phyloP scores from a whole-genome alignment of 2,888 invertebrate genomes.

The Ctena decussata region DNA sequence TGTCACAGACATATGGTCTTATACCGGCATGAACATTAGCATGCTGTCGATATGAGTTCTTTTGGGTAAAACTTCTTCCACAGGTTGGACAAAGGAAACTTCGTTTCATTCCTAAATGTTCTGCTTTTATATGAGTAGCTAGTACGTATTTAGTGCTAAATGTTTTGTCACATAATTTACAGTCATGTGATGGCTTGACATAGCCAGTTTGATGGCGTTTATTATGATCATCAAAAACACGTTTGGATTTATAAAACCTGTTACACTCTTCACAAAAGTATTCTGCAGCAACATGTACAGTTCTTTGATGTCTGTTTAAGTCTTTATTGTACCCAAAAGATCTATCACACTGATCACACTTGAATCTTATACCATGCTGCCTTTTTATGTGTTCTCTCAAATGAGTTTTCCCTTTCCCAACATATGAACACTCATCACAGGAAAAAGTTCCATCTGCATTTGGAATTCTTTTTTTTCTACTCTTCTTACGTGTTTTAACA shows the following conservation, averaged over 20 bases:
- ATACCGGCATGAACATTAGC: constrained; percentile 79
- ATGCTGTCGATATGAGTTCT: constrained; percentile 76
- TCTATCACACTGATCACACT: constrained; percentile 73
- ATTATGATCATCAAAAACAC: constrained; percentile 70
- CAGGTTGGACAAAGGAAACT: constrained; percentile 74
- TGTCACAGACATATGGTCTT: constrained; percentile 77
- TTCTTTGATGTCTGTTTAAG: constrained; percentile 70
- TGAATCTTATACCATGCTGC: constrained; percentile 68
- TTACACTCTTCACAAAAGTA: constrained; percentile 78
- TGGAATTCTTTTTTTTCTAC: background rate
- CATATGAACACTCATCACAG: constrained; percentile 66
- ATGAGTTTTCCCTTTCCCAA: constrained; percentile 60
- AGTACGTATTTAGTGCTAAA: constrained; percentile 78
- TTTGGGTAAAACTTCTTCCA: constrained; percentile 79
- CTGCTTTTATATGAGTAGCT: constrained; percentile 74
- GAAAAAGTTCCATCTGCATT: constrained; percentile 16
- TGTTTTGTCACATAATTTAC: constrained; percentile 72
- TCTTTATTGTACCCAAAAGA: constrained; percentile 74
- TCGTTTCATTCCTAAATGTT: constrained; percentile 73
- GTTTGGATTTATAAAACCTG: constrained; percentile 73
- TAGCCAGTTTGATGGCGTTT: constrained; percentile 71
- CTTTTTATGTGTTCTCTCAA: constrained; percentile 71
- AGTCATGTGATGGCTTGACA: constrained; percentile 72
- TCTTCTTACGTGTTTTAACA: background rate
- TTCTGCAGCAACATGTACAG: constrained; percentile 59